Percentiles rank a stretch among this genome's conserved stretches.
phyloP scores from a whole-genome alignment of 1,140 invertebrate genomes.

The Chionoecetes opilio region DNA sequence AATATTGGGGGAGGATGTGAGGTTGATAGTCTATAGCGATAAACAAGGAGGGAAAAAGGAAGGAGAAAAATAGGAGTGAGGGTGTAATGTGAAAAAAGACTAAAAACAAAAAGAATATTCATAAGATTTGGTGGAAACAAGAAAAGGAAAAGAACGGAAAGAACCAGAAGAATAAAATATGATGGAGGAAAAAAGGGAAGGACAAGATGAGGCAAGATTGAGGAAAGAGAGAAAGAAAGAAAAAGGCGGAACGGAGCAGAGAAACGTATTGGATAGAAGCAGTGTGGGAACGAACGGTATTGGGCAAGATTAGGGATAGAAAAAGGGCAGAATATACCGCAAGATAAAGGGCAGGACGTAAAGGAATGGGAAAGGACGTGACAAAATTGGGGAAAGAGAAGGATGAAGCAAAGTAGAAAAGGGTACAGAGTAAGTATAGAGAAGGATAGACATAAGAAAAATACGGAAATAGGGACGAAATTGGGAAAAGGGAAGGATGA shows the following conservation, averaged over 20 bases:
- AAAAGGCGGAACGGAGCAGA: background rate
- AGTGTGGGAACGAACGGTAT: background rate
- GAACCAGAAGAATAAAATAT: background rate
- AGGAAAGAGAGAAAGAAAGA: constrained; percentile 32
- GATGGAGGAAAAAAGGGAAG: background rate
- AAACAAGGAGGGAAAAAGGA: background rate
- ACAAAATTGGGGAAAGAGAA: background rate
- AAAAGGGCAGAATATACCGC: background rate
- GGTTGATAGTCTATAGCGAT: background rate
- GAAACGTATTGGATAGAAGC: background rate
- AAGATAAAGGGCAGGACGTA: background rate
- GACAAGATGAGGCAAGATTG: background rate
- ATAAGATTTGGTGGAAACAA: too few species aligned
- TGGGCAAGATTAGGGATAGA: background rate
- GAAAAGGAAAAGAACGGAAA: background rate
- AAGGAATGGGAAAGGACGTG: background rate
- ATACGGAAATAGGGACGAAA: background rate
- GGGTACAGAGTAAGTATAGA: background rate
- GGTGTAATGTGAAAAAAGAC: background rate
- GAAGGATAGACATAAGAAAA: background rate
- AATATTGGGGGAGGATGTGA: background rate
- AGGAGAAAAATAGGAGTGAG: background rate
- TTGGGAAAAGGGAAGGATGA: background rate
- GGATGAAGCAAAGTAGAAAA: constrained; percentile 4
- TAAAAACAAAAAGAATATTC: background rate